Evolutionary conservation across 2,888 invertebrate genomes (phyloP), one percentile per base, ranked within the genome.

Genomic region (Phortica magna): DNA sequence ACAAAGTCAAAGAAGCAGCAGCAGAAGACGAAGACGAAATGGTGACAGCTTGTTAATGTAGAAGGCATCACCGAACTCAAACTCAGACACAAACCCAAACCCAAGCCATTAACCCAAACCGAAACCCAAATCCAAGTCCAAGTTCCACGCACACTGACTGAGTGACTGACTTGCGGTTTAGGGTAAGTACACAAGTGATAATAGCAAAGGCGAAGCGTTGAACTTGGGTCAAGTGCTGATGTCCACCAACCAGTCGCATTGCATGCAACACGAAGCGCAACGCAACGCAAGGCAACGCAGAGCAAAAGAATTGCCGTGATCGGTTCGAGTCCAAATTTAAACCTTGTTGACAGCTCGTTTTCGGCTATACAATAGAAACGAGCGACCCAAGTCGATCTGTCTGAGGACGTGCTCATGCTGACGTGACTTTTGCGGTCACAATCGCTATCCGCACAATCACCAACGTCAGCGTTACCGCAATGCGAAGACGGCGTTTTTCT

Each of bases 11-110:
- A 31, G 31, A 31, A 31, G 31, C 2, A 31, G n/a, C 80, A 74
- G 74, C 76, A 81, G 76, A 77, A 84, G 73, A 78, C 71, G 76
- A 67, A 76, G 74, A 78, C 76, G 76, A 67, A 76, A 74, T 67
- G 80, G 84, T 84, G 90, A 88, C 88, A 88, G 90, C 82, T 83
- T 89, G 91, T 85, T 91, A 91, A 90, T 90, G 91, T 90, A 91
- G 89, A 84, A 89, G 91, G 48, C 48, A 59, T 59, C 80, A 80
- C 77, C 22, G 22, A 17, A 17, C 19, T 22, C 14, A 48, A 81
- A 82, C 77, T 1, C 19, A 59, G 19, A n/a, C 59, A 14, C 59
- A 61, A 61, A 61, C 61, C 17, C 17, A 59, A 7, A 59, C 6
- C 59, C 14, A 2, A 48, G 80, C 81, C 77, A 2, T 10, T 19